Conservation (phyloP, 2,888 invertebrate species). For the Lasioglossum morio region DNA sequence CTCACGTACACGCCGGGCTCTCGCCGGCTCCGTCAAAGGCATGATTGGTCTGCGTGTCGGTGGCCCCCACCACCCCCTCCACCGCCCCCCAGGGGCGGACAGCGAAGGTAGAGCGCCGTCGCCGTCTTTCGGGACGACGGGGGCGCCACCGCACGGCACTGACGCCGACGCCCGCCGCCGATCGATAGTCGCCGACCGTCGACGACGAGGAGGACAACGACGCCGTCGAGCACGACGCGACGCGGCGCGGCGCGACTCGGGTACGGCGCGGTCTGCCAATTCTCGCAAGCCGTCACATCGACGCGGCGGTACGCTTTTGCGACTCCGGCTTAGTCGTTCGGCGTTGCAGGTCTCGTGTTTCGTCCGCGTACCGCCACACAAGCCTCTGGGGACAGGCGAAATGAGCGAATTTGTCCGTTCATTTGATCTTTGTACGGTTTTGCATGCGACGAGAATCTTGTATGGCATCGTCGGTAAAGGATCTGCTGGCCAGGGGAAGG, state of each 20-base stretch:
- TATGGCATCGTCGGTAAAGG: not conserved
- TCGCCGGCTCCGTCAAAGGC: slow-evolving; percentile 76
- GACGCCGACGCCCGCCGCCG: slow-evolving; percentile 80
- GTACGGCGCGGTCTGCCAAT: slow-evolving; percentile 15
- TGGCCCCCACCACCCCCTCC: slow-evolving; percentile 67
- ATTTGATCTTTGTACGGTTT: slow-evolving; percentile 18
- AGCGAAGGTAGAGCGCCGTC: slow-evolving; percentile 66
- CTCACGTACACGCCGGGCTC: slow-evolving; percentile 76
- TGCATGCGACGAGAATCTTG: slow-evolving; percentile 5
- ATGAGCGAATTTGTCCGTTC: slow-evolving; percentile 12
- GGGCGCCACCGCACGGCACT: slow-evolving; percentile 82
- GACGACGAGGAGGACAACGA: slow-evolving; percentile 67
- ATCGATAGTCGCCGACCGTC: slow-evolving; percentile 80
- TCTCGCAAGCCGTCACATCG: not conserved
- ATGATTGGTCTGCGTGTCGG: slow-evolving; percentile 76
- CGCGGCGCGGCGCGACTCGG: not conserved
- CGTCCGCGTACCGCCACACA: slow-evolving; percentile 8
- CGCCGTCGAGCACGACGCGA: slow-evolving; percentile 36
- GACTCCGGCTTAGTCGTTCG: slow-evolving; percentile 23
- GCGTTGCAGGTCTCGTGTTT: slow-evolving; percentile 14
- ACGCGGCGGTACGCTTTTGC: not conserved
- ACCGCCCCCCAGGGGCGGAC: slow-evolving; percentile 68
- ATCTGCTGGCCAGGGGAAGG: not conserved
- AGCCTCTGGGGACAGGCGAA: not conserved
- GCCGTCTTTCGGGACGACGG: slow-evolving; percentile 67